Conservation (phyloP, 2,888 invertebrate species). For the Polylopha cassiicola region DNA sequence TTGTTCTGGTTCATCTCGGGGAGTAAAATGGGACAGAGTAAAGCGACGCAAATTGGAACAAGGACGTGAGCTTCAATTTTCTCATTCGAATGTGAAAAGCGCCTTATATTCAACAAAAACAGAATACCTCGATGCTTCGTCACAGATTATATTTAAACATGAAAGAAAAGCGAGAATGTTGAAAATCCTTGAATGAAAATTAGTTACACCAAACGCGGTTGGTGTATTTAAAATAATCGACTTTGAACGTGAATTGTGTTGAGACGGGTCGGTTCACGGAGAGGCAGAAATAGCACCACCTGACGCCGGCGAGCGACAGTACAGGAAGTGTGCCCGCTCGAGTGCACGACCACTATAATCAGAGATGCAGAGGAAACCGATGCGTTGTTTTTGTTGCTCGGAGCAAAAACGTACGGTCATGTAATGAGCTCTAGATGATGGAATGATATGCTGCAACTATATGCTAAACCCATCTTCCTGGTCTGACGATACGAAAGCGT, state of each 20-base stretch:
- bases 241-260: slow-evolving; percentile 69
- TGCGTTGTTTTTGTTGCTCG: slow-evolving; percentile 13
- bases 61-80: slow-evolving; percentile 29
- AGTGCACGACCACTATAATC: slow-evolving; percentile 38
- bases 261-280: slow-evolving; percentile 53
- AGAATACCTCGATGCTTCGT: slow-evolving; percentile 5
- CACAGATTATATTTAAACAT: too few species aligned
- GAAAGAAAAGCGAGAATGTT: slow-evolving; percentile 12
- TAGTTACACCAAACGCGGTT: slow-evolving; percentile 34
- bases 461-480: slow-evolving; percentile 8
- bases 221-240: slow-evolving; percentile 54
- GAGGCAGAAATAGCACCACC: slow-evolving; percentile 66
- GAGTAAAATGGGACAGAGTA: slow-evolving; percentile 47
- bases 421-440: slow-evolving; percentile 9
- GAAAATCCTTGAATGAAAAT: slow-evolving; percentile 35
- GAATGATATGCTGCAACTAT: slow-evolving; percentile 6
- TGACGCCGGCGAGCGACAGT: slow-evolving; percentile 40
- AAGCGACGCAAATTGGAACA: slow-evolving; percentile 46
- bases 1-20: slow-evolving; percentile 47
- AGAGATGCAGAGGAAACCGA: slow-evolving; percentile 19
- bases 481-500: slow-evolving; percentile 8
- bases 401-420: slow-evolving; percentile 22
- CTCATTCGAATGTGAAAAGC: slow-evolving; percentile 8
- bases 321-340: slow-evolving; percentile 61
- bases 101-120: slow-evolving; percentile 2